Conservation (phyloP, 92 coral and sea anemone species). For the Epizoanthus rinbou region DNA sequence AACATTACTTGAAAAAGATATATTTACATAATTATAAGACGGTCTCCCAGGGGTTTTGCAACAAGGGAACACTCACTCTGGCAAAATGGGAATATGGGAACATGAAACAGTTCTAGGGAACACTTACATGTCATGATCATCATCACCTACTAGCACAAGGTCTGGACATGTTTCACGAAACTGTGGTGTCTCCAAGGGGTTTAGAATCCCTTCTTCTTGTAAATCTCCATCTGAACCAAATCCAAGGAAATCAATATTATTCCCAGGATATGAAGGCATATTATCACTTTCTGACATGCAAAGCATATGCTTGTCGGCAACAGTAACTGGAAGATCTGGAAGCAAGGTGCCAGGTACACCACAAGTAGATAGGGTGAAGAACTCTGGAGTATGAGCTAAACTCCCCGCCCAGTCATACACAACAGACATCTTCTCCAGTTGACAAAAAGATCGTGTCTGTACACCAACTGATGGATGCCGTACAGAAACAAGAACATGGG, state of each 20-base stretch:
- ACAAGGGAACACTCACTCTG: no score
- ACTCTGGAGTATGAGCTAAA: constrained; percentile 37
- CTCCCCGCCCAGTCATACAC: constrained; percentile 61
- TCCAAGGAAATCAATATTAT: constrained; percentile 37
- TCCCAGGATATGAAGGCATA: constrained; percentile 46
- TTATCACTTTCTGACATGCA: constrained; percentile 12
- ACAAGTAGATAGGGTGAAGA: constrained; percentile 28
- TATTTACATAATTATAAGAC: no score
- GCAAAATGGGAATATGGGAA: no score
- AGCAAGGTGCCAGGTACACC: constrained; percentile 12
- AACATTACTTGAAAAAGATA: no score
- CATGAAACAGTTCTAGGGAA: not conserved
- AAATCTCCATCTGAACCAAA: constrained; percentile 25
- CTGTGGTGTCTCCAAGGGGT: constrained; percentile 20
- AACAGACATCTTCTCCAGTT: constrained; percentile 29
- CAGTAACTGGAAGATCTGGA: constrained; percentile 38
- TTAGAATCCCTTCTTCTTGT: constrained; percentile 2
- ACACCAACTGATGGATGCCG: constrained; percentile 49
- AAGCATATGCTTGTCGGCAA: constrained; percentile 21
- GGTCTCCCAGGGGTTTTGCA: no score
- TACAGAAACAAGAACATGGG: constrained; percentile 33
- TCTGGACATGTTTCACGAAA: constrained; percentile 16
- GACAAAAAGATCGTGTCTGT: constrained; percentile 32
- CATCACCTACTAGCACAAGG: constrained; percentile 3
- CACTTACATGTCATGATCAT: not conserved